Evolutionary conservation across 2,113 vertebrate species (phyloP), one percentile per base, ranked within the genome.

Genomic region (Microtus richardsoni): DNA sequence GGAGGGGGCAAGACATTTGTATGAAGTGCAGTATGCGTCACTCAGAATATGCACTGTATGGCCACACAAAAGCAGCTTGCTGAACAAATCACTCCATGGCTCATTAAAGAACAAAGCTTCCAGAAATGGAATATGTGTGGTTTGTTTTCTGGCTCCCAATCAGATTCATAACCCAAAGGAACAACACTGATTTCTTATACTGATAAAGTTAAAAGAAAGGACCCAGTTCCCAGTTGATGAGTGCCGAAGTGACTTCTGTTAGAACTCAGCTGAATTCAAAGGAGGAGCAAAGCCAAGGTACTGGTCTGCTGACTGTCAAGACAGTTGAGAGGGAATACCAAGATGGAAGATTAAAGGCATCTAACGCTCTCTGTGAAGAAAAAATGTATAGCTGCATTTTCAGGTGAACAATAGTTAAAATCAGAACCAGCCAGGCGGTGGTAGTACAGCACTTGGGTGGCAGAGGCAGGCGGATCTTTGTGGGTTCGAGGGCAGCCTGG

Each of bases 101-200:
- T 99, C 99, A 99, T 99, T 99, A 99, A 99, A 99, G 98, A 99
- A 98, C 97, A 98, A 99, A 98, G 98, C 97, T 98, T 98, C 97
- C 97, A 97, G 96, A 98, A 98, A 75, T 84, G 77, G 94, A 86
- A 2, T 80, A 24, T 2, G 96, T 78, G 86, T 88, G 68, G 62
- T 96, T 97, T 97, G 62, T 97, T 97, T 96, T 89, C 80, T 96
- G 52, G 78, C 64, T 91, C 62, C 93, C 66, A 80, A 41, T 64
- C 71, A 41, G 49, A 19, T 54, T 80, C 41, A 44, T 14, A 28
- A 41, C 36, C 87, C 52, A 60, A 79, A 93, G n/a, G 58, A 89
- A 89, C 5, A 83, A 24, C 66, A 80, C 24, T 84, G 44, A 71
- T 36, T 93, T 70, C 30, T 74, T 91, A 75, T 13, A 78, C n/a